Percentiles rank a stretch among this genome's conserved stretches.
Evolutionary conservation across 2,113 vertebrate species (phyloP).

Genomic region (Grus americana): DNA sequence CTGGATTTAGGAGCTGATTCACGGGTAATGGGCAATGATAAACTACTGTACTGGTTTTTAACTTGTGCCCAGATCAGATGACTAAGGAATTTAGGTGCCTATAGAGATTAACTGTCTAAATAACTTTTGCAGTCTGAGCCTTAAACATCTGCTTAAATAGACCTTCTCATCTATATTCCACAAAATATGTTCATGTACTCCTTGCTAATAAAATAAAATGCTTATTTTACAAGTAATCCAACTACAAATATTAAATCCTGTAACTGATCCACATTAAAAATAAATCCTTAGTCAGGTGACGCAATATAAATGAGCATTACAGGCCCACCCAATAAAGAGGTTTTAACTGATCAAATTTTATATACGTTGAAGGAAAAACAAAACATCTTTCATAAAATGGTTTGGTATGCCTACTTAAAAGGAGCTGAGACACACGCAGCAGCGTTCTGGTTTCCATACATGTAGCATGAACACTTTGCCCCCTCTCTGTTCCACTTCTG

Average conservation of each 20-base stretch:
- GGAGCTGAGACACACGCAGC: not conserved
- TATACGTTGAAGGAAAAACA: not conserved
- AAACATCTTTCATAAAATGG: not conserved
- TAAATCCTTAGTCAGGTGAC: not conserved
- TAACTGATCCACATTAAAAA: slow-evolving; percentile 16
- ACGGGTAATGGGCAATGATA: not conserved
- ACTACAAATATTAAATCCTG: not conserved
- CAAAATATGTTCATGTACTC: not conserved
- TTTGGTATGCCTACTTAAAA: not conserved
- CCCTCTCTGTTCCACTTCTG: not conserved
- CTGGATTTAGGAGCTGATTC: slow-evolving; percentile 18
- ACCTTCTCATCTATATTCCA: not conserved
- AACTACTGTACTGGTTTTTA: not conserved
- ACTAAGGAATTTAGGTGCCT: slow-evolving; percentile 44
- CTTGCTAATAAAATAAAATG: not conserved
- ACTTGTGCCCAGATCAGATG: slow-evolving; percentile 17
- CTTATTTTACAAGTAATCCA: not conserved
- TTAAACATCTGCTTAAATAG: not conserved
- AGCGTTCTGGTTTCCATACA: not conserved
- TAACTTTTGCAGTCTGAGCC: not conserved
- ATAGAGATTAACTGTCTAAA: not conserved
- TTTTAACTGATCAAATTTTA: not conserved
- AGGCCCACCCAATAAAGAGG: not conserved
- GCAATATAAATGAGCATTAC: not conserved
- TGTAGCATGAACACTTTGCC: not conserved